phyloP scores from a whole-genome alignment of 2,113 vertebrate species.

The Chauna torquata region DNA sequence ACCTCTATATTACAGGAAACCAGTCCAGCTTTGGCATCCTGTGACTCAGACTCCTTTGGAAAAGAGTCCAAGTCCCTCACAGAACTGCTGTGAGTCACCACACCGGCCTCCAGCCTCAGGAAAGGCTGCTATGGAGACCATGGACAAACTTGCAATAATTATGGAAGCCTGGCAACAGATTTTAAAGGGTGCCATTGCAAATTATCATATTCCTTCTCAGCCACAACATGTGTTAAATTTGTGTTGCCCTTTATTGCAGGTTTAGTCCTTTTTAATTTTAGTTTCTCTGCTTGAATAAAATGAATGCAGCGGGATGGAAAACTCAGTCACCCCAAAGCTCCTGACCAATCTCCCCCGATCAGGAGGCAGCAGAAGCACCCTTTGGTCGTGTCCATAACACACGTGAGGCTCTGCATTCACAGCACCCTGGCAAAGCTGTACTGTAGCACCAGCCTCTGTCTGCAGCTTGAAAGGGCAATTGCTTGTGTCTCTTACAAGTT shows the following conservation, averaged over 20 bases:
- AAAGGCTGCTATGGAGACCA: constrained; percentile 40
- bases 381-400: neutral
- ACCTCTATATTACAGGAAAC: constrained; percentile 18
- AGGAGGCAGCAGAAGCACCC: neutral
- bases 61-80: neutral
- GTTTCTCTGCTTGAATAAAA: neutral
- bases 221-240: neutral
- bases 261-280: constrained; percentile 1
- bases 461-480: neutral
- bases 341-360: neutral
- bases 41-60: constrained; percentile 34
- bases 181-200: constrained; percentile 4
- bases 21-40: constrained; percentile 34
- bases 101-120: neutral
- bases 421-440: neutral
- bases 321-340: neutral
- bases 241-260: neutral
- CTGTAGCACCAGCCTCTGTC: neutral
- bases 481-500: neutral
- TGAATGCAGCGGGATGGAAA: neutral
- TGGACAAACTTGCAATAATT: neutral
- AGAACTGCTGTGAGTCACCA: constrained; percentile 22
- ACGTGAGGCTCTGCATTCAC: fast-evolving
- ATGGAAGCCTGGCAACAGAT: constrained; percentile 16
- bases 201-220: neutral